Evolutionary conservation across 2,888 invertebrate species (phyloP).

Genomic region (Rhagium mordax): DNA sequence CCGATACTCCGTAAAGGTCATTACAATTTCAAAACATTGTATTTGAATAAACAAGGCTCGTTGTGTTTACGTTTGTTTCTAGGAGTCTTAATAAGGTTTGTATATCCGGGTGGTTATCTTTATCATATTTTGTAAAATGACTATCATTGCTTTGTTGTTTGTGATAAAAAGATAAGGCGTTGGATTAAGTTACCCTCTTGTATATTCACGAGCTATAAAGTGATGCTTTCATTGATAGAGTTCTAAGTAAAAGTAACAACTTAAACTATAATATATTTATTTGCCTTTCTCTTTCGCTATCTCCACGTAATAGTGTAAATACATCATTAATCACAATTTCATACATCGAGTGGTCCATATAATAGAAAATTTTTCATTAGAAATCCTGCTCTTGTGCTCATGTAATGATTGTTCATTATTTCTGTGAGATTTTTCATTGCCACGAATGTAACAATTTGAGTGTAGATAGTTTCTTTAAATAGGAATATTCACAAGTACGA

Average conservation of each 20-base stretch:
- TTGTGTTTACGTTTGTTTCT: no score
- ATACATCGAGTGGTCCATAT: conserved; percentile 4
- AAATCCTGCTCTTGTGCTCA: neutral
- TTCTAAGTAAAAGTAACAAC: conserved; percentile 23
- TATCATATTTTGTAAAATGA: no score
- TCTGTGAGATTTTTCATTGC: neutral
- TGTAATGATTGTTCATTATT: neutral
- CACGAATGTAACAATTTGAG: neutral
- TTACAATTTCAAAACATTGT: no score
- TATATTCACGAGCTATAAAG: no score
- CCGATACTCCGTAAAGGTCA: no score
- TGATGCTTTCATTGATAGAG: conserved; percentile 15
- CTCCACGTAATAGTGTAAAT: conserved; percentile 2
- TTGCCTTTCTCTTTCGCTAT: conserved; percentile 24
- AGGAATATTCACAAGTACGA: no score
- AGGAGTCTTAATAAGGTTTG: no score
- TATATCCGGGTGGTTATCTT: no score
- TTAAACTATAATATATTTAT: conserved; percentile 6
- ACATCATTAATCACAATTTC: neutral
- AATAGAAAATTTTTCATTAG: neutral
- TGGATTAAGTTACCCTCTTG: no score
- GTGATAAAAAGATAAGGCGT: no score
- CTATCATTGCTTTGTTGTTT: no score
- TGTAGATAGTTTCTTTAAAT: neutral
- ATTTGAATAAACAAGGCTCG: no score